Evolutionary conservation across 2,888 invertebrate genomes (phyloP), one percentile per base, ranked within the genome.

Genomic region (Torymus auratus): DNA sequence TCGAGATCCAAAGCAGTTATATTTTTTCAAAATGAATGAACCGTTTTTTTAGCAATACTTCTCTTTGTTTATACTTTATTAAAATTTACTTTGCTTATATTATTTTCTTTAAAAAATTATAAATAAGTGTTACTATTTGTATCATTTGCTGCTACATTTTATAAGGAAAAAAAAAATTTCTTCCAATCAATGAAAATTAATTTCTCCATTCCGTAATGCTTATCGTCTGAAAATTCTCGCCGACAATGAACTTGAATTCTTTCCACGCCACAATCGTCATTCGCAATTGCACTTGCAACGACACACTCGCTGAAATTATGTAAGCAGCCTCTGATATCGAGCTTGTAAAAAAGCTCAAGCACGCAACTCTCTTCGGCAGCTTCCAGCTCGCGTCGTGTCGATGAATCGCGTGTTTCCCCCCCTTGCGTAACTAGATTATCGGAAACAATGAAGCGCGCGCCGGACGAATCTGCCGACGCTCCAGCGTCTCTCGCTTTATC

Each of bases 161-260:
- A 0, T 7, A 41, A 41, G 5, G 41, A 41, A 41, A 41, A 41
- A 41, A 10, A 5, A 41, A 41, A 7, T 7, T 41, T 41, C 41
- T 41, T 41, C 7, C 7, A 41, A 41, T 10, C 7, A 7, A 41
- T 41, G 41, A 10, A 41, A 4, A 41, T 41, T 7, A 41, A 41
- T 41, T 41, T 41, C 41, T 41, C 41, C 41, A 41, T 1, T 41
- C 41, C 5, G 28, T 41, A 7, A 41, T 41, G 7, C 41, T 5
- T 1, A 41, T 55, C 58, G 14, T 61, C 15, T 13, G 52, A 20
- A 60, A 61, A 71, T 41, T 52, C 14, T 73, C 14, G 2, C 41
- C 56, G 71, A 78, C 78, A 78, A 78, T 78, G 78, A 78, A 78
- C 78, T 78, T 72, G 78, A 60, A 78, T 77, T 62, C 13, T 41